A percentile compares a stretch with the other conserved stretches of the same genome.
These are phyloP conservation scores for Platysteira castanea DNA, from an alignment of 2,113 vertebrate species.

Conservation along the genomic window DNA sequence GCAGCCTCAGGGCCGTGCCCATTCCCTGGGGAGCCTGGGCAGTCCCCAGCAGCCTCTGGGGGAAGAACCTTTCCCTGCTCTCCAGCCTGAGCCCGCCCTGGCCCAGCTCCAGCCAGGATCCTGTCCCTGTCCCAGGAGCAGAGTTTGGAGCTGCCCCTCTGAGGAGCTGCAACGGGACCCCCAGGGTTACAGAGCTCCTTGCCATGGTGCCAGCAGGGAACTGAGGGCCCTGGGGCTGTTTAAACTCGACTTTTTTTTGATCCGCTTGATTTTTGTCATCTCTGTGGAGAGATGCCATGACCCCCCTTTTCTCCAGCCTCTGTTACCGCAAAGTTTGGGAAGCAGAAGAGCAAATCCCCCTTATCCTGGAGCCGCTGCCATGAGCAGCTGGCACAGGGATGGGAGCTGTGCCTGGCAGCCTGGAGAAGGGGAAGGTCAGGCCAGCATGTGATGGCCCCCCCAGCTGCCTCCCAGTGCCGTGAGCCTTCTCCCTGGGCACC, in stretches of 20 bases:
- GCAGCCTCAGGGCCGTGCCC: not conserved
- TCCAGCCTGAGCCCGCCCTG: not conserved
- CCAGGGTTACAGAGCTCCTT: not conserved
- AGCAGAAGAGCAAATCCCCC: not conserved
- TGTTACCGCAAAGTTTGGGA: not conserved
- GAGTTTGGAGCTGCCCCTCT: accelerated
- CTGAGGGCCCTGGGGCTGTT: not conserved
- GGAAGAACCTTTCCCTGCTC: not conserved
- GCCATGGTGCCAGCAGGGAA: not conserved
- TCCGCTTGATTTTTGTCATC: not conserved
- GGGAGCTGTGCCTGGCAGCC: not conserved
- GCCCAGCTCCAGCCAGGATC: accelerated
- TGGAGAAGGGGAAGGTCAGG: not conserved
- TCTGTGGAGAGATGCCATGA: not conserved
- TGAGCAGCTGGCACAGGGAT: not conserved
- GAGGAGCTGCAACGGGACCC: not conserved
- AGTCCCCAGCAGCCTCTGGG: not conserved
- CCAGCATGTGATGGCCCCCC: not conserved
- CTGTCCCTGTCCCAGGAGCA: not conserved
- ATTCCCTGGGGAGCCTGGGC: not conserved
- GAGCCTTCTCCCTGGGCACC: not conserved
- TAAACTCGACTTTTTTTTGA: not conserved
- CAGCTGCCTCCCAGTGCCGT: not conserved
- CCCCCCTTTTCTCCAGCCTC: not conserved
- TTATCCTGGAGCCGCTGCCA: accelerated